Evolutionary conservation across 2,888 invertebrate species (phyloP).

Genomic region (Lycocerus yunnanus): DNA sequence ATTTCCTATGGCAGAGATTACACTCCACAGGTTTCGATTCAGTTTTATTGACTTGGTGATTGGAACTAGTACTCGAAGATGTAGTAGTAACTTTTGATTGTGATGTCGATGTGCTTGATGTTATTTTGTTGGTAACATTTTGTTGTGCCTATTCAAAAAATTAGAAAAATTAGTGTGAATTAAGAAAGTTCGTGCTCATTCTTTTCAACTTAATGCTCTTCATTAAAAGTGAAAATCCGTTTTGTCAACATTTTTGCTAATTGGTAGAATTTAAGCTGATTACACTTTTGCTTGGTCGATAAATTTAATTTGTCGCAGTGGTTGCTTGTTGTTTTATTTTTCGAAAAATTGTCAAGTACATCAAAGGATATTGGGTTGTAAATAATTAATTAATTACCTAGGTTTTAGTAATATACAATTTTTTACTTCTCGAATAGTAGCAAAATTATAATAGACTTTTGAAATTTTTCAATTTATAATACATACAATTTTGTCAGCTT

Average conservation of each 20-base stretch:
- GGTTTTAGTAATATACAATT: background rate
- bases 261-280: conserved; percentile 36
- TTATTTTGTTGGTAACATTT: conserved; percentile 44
- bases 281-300: conserved; percentile 33
- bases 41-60: conserved; percentile 55
- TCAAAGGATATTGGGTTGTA: background rate
- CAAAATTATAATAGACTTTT: background rate
- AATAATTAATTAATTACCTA: background rate
- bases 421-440: background rate
- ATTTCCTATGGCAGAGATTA: conserved; percentile 92
- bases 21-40: conserved; percentile 91
- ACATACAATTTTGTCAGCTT: too few relatives aligned
- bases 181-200: background rate
- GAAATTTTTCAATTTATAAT: too few relatives aligned
- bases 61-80: conserved; percentile 49
- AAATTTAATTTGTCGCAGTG: conserved; percentile 37
- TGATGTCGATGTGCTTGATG: conserved; percentile 47
- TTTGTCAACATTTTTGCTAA: conserved; percentile 35
- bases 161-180: background rate
- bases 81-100: conserved; percentile 51
- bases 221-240: conserved; percentile 11
- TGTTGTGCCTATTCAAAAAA: conserved; percentile 44
- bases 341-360: background rate
- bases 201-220: background rate
- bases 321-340: background rate